These are phyloP conservation scores for Biston stratarius DNA, from an alignment of 2,888 invertebrate species.

Conservation along the genomic window DNA sequence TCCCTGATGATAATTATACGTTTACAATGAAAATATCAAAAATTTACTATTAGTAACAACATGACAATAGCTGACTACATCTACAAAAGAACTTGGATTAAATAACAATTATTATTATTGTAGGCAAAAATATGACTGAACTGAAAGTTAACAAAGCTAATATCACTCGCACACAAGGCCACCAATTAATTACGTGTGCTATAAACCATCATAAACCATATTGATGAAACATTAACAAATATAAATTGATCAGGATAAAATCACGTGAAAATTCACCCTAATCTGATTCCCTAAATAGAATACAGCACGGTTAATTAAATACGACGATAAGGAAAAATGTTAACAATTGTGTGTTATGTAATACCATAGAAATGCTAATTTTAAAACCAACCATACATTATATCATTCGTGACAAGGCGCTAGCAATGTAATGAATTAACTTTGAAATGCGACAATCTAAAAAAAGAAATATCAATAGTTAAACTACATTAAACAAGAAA, in stretches of 20 bases:
- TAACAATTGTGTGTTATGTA: too few species aligned
- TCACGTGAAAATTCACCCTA: too few species aligned
- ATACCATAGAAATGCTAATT: too few species aligned
- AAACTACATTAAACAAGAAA: slow-evolving; percentile 33
- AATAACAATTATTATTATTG: neutral
- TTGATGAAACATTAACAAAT: neutral
- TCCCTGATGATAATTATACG: too few species aligned
- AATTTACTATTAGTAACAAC: neutral
- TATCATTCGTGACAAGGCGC: neutral
- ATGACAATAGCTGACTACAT: neutral
- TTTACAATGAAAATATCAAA: too few species aligned
- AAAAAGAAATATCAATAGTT: neutral
- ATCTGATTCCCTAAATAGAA: too few species aligned
- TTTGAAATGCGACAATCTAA: neutral
- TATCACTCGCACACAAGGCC: neutral
- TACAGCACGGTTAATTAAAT: too few species aligned
- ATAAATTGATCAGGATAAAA: neutral
- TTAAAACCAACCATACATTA: neutral
- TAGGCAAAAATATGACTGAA: neutral
- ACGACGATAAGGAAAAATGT: too few species aligned
- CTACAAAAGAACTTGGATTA: neutral
- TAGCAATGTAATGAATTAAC: neutral
- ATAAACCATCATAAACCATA: neutral
- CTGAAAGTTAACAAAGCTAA: neutral
- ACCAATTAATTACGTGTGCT: neutral